Base-by-base conservation (phyloP, 2,888 invertebrate genomes). In the Nebria brevicollis region DNA sequence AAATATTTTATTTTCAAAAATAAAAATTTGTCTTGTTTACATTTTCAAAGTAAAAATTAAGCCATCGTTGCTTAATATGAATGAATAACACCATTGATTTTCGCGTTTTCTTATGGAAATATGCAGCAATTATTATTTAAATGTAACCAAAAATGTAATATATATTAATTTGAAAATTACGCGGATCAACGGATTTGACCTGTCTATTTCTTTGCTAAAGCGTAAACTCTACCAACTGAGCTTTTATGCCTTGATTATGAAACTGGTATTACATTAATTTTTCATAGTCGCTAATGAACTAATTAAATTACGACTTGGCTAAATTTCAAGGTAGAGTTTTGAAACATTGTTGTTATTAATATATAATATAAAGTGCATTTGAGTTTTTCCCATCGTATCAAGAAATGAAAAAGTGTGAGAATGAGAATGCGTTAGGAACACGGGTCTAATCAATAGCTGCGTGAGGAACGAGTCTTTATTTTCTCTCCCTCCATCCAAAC, bases 401-500 rank as follows among this genome's bases (percentile, higher is more conserved):
- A 68, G 77, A 77, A 77, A 77, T 77, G 77, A 77, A 77, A 77
- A 77, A 77, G 68, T 76, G 76, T 66, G 34, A 66, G 76, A 66
- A 70, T 26, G 54, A 76, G 26, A 15, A 72, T 72, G 64, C 77
- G 77, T 72, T 70, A 77, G 70, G 34, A 68, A 77, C 77, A 77
- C 77, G 72, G 72, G 77, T 70, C 77, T 77, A 77, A 77, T 77
- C 77, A 77, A 77, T 77, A 77, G 77, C 70, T 77, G 77, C 77
- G 77, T 77, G 77, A 72, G 54, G 77, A 68, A 68, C 68, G 64
- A 77, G 7, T 34, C 34, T 34, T 34, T 34, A 34, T 34, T 13
- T 20, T 26, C 54, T 13, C 75, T 75, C 13, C 20, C 64, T 8
- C 75, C 20, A 5, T 64, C 8, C 20, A 54, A 25, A 34, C 13